Base-by-base conservation (phyloP, 2,113 vertebrate genomes). In the Oceanites oceanicus region DNA sequence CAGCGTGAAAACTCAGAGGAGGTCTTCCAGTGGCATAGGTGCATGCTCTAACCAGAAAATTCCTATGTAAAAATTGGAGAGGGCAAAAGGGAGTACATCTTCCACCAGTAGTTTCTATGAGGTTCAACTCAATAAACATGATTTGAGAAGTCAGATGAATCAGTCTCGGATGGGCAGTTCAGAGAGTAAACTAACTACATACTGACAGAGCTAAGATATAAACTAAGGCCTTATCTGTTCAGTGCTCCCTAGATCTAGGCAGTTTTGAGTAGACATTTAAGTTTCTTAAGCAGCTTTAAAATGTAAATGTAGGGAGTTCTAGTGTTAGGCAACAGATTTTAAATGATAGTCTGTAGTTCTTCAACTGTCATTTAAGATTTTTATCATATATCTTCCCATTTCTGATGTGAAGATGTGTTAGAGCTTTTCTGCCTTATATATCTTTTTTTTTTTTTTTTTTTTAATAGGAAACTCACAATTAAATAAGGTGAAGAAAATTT, bases 71-170 rank as follows among this genome's bases (percentile, higher is more conserved):
- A 78, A 86, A 50, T 4, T 44, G n/a, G 13, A 89, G 7, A 74
- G 23, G 10, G 42, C 17, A 77, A 61, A 88, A 81, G 15, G 21
- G 47, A 90, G 16, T 49, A 21, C 26, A 36, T 65, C 15, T 82
- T 90, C 19, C 16, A 53, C 13, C 15, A 53, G 32, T 2, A 73
- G 6, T 61, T 93, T 94, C n/a, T 61, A 38, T 36, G 42, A 76
- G 4, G 10, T 52, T 84, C 40, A 49, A 65, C 2, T 0, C 0
- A 45, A 40, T 4, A 68, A 10, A n/a, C 3, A 6, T 30, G 10
- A 49, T 44, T 29, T 88, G 45, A 66, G 26, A 92, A 76, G 20
- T 25, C 34, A 72, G 6, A 53, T 52, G 18, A 55, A 55, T 73
- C 11, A 23, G 17, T 65, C 40, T 88, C 62, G 73, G 55, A 76